These are phyloP conservation scores for Dryobotodes eremita DNA, from an alignment of 2,888 invertebrate genomes.

Conservation along the genomic window DNA sequence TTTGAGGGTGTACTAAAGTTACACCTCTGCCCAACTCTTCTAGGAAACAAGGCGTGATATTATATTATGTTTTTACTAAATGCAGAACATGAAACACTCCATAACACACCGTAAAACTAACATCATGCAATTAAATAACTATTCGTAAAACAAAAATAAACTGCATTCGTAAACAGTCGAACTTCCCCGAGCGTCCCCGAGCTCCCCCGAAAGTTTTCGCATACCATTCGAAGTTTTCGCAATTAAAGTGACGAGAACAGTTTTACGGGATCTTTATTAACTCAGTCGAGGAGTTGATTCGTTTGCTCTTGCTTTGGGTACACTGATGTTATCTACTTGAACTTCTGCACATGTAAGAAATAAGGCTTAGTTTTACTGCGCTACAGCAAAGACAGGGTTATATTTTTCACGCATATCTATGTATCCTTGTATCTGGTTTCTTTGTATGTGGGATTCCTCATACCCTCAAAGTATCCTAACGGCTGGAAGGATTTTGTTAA, in stretches of 20 bases:
- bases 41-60: neutral
- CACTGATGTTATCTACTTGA: constrained; percentile 14
- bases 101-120: neutral
- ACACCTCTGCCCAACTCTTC: neutral
- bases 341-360: neutral
- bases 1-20: no score
- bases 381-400: neutral
- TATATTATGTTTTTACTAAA: no score
- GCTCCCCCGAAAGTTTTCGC: constrained; percentile 69
- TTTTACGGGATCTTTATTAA: constrained; percentile 78
- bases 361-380: neutral
- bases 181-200: constrained; percentile 47
- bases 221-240: constrained; percentile 68
- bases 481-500: neutral
- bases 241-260: constrained; percentile 80
- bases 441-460: no score
- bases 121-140: constrained; percentile 7
- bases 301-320: constrained; percentile 57
- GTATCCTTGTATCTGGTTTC: neutral
- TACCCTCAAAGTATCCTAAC: neutral
- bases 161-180: constrained; percentile 54
- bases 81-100: no score
- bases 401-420: neutral
- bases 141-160: constrained; percentile 42
- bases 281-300: constrained; percentile 66